Conservation (phyloP, 2,888 invertebrate species). For the Xylocampa areola region DNA sequence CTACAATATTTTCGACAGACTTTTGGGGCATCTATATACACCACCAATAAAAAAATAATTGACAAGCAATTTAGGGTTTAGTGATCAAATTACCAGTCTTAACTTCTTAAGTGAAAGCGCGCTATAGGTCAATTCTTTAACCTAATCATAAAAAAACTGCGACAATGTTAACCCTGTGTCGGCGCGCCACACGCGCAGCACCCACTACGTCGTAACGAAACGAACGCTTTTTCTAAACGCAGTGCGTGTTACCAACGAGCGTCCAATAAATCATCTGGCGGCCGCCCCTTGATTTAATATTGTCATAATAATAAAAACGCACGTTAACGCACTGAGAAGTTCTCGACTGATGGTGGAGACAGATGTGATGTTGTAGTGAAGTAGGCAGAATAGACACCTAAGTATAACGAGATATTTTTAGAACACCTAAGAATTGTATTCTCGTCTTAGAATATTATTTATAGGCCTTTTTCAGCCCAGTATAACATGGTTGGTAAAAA, state of each 20-base stretch:
- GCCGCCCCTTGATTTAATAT: constrained; percentile 84
- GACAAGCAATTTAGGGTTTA: no score
- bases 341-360: constrained; percentile 16
- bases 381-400: constrained; percentile 29
- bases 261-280: constrained; percentile 80
- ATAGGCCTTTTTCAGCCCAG: no score
- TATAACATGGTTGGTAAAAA: no score
- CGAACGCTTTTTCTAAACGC: constrained; percentile 52
- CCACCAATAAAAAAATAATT: no score
- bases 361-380: constrained; percentile 34
- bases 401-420: no score
- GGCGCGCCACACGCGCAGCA: constrained; percentile 46
- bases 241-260: constrained; percentile 68
- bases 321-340: constrained; percentile 69
- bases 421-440: no score
- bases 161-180: constrained; percentile 22
- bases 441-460: no score
- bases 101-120: no score
- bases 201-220: constrained; percentile 52
- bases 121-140: no score
- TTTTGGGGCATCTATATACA: no score
- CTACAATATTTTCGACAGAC: no score
- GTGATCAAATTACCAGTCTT: no score
- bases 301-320: constrained; percentile 85
- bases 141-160: neutral